Conservation (phyloP, 2,888 invertebrate genomes). For the Phengaris arion region DNA sequence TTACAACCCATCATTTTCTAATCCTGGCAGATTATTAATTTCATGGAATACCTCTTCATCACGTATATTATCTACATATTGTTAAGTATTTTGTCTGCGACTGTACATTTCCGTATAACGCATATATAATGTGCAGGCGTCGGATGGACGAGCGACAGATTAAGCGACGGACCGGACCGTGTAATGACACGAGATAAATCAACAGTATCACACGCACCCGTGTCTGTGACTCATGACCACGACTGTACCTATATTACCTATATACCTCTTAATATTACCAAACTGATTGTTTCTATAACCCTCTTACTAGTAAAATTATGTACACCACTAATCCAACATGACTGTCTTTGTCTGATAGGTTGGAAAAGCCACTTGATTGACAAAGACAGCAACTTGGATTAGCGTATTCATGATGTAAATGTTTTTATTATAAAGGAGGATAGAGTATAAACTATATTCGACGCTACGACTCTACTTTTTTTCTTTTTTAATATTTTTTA, state of each 20-base stretch:
- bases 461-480: no score
- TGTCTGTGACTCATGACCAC: conserved; percentile 50
- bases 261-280: no score
- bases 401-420: no score
- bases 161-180: conserved; percentile 51
- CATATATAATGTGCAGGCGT: conserved; percentile 48
- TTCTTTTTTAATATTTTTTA: no score
- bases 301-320: no score
- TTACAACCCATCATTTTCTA: not conserved
- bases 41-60: not conserved
- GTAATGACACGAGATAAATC: conserved; percentile 74
- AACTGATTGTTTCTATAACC: no score
- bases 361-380: no score
- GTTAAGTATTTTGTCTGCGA: conserved; percentile 37
- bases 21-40: not conserved
- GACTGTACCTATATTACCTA: conserved; percentile 30
- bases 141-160: conserved; percentile 45
- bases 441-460: no score
- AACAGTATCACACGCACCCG: conserved; percentile 62
- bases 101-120: conserved; percentile 51
- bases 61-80: not conserved
- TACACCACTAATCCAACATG: no score
- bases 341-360: no score
- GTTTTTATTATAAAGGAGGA: no score
- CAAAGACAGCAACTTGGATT: no score